These are phyloP conservation scores for Aricia agestis DNA, from an alignment of 1,140 invertebrate species.

Conservation along the genomic window DNA sequence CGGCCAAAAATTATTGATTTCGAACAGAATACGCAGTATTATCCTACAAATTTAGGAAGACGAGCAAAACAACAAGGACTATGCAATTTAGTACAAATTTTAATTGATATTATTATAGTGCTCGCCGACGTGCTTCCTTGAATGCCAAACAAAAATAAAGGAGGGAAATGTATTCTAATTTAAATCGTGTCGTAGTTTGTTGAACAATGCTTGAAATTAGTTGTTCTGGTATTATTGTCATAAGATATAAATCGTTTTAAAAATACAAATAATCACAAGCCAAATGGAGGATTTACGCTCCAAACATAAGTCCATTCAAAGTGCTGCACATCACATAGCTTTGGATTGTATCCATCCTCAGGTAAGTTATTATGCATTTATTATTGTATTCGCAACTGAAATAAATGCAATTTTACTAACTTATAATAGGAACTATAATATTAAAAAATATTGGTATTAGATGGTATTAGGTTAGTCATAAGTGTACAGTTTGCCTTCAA, in stretches of 20 bases:
- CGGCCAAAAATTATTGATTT: slow-evolving; percentile 35
- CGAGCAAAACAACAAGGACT: not conserved
- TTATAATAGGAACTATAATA: no score
- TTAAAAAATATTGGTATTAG: no score
- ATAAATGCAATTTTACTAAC: no score
- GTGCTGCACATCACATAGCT: slow-evolving; percentile 60
- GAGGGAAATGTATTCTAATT: not conserved
- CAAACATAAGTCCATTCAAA: slow-evolving; percentile 62
- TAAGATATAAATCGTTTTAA: not conserved
- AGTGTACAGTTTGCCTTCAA: no score
- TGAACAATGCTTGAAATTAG: not conserved
- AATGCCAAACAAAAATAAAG: slow-evolving; percentile 14
- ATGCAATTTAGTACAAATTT: not conserved
- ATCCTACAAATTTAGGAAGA: slow-evolving; percentile 26
- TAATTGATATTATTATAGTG: not conserved
- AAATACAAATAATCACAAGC: not conserved
- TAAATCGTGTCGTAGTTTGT: not conserved
- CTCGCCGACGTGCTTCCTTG: not conserved
- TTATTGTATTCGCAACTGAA: no score
- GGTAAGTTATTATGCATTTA: slow-evolving; percentile 34
- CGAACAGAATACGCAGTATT: slow-evolving; percentile 44
- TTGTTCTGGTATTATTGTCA: not conserved
- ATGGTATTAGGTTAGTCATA: no score
- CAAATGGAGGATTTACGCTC: slow-evolving; percentile 58
- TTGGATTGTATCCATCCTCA: slow-evolving; percentile 65